Evolutionary conservation across 2,888 invertebrate species (phyloP), one percentile per base, ranked within the genome.

Genomic region (Andrena flavipes): DNA sequence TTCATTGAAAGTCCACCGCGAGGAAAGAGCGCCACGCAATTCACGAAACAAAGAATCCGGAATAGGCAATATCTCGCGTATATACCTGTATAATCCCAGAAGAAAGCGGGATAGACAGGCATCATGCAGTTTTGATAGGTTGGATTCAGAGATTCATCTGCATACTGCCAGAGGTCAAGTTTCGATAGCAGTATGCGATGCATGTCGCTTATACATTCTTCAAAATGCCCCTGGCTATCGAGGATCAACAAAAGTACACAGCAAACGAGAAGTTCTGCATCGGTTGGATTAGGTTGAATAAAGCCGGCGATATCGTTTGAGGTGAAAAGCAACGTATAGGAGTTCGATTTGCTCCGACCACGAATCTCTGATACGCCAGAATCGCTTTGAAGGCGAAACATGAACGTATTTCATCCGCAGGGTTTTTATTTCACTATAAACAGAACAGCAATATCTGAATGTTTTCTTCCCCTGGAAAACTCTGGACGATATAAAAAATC

Each of bases 281-380:
- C 63, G 42, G 72, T 65, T 71, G 74, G 48, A 70, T 79, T 76
- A 64, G 74, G 71, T 42, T 42, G 42, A 42, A 42, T 76, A 76
- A 80, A 79, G 73, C 70, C 73, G 48, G 33, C 68, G 65, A 77
- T 81, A 73, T 54, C 71, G 42, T 86, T 86, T 73, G 74, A 86
- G 73, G 83, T 75, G 70, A 33, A 69, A 82, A 76, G 69, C 72
- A 33, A 42, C 29, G 42, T 42, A 74, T 5, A 62, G 60, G 20
- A 67, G 79, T 79, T 83, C 56, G 49, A 67, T 77, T 80, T 68
- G 63, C 62, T 69, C 63, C 65, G 60, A 59, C 51, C 69, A 29
- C 84, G 10, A 60, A 48, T 72, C 76, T 84, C 84, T 84, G 69
- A 86, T 76, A 72, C 76, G 30, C 30, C 35, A 16, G 65, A 59